Evolutionary conservation across 2,888 invertebrate genomes (phyloP).

Genomic region (Endotricha flammealis): DNA sequence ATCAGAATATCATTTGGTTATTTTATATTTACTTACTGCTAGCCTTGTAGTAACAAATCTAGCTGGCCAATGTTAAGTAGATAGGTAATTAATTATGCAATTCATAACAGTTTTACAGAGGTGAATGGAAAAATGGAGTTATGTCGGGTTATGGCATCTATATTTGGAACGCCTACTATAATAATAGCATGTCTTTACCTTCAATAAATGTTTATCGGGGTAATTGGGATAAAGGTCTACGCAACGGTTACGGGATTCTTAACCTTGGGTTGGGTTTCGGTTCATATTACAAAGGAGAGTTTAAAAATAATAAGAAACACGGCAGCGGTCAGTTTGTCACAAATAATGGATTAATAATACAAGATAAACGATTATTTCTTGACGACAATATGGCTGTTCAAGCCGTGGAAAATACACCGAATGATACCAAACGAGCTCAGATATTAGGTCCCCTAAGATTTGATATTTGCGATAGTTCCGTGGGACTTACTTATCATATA

Average conservation of each 20-base stretch:
- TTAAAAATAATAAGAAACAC: conserved; percentile 75
- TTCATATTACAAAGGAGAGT: conserved; percentile 75
- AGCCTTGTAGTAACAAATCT: too few species aligned
- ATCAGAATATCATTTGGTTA: too few species aligned
- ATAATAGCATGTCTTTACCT: conserved; percentile 73
- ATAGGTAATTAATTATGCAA: too few species aligned
- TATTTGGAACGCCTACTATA: conserved; percentile 74
- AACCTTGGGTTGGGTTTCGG: conserved; percentile 74
- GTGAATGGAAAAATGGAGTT: conserved; percentile 76
- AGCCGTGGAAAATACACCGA: conserved; percentile 21
- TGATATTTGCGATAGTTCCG: conserved; percentile 51
- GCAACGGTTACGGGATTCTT: conserved; percentile 68
- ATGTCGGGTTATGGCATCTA: conserved; percentile 80
- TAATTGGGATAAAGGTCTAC: conserved; percentile 72
- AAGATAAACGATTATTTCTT: conserved; percentile 67
- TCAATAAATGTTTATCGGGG: conserved; percentile 73
- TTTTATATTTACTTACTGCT: too few species aligned
- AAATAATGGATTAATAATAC: conserved; percentile 73
- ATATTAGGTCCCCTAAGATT: conserved; percentile 38
- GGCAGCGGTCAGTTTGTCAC: conserved; percentile 75
- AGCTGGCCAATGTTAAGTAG: too few species aligned
- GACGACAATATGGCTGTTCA: conserved; percentile 64
- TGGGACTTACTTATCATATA: conserved; percentile 66
- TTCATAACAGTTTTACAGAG: conserved; percentile 73
- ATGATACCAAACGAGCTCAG: conserved; percentile 24